Base-by-base conservation (phyloP, 2,113 vertebrate genomes). In the Silurus meridionalis region DNA sequence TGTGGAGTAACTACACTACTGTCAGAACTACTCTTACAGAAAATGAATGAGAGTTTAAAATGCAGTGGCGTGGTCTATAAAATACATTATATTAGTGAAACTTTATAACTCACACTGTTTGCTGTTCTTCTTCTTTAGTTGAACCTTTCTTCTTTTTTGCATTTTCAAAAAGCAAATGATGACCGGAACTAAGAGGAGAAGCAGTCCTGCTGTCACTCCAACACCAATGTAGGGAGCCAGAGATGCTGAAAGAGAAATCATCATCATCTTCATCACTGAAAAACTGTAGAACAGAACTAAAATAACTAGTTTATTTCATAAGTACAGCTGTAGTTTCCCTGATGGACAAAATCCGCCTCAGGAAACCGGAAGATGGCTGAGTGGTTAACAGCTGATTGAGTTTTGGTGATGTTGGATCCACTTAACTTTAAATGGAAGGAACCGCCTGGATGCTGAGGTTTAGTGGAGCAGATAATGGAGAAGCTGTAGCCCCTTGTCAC, bases 281-380 rank as follows among this genome's bases (percentile, higher is more conserved):
- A 23, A 23, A 5, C 5, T 11, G 4, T 11, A 25, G 13, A 78
- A 7, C 9, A 55, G 0, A 75, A 23, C 52, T 5, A 21, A 25
- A 10, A 28, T 4, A 66, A 66, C 48, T 37, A 52, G 3, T 57
- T 25, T 53, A 87, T 83, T 72, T 87, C 60, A 81, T 88, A 88
- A 67, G 60, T 66, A 80, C 89, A 90, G 25, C 61, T 87, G 89
- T 90, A 90, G 83, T 83, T 84, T 81, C 89, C 89, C 53, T 87
- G 79, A 19, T 87, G 37, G 57, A 58, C 71, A 69, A 17, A 83
- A 19, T 90, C 87, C 55, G 83, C 80, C 25, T 80, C 77, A 72
- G 80, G 60, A 77, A 89, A 71, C 7, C 50, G n/a, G 81, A 90
- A 90, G 50, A 50, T 25, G 25, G 86, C 55, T 48, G 83, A 78